A percentile compares a stretch with the other conserved stretches of the same genome.
These are phyloP conservation scores for Carollia perspicillata DNA, from an alignment of 2,113 vertebrate species.

Conservation along the genomic window DNA sequence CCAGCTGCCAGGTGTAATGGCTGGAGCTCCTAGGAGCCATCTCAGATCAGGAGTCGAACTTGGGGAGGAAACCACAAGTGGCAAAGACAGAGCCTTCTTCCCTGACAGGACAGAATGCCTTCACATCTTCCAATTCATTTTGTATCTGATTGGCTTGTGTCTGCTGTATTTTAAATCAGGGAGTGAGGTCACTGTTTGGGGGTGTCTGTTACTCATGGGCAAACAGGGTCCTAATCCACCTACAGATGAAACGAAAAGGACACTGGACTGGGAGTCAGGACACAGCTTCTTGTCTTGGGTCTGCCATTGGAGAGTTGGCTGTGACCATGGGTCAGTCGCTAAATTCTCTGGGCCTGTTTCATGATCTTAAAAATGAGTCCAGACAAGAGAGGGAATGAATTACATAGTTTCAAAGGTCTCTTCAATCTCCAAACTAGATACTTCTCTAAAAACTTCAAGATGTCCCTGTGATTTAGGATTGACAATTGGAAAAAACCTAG, in stretches of 20 bases:
- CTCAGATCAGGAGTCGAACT: background rate
- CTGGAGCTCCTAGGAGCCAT: background rate
- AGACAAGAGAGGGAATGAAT: background rate
- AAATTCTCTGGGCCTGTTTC: conserved; percentile 13
- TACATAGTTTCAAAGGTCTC: background rate
- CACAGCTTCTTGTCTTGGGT: background rate
- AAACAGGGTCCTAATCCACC: background rate
- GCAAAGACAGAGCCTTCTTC: background rate
- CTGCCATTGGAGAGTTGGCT: background rate
- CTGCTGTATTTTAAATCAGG: background rate
- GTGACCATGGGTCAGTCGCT: background rate
- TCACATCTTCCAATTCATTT: background rate
- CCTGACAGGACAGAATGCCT: background rate
- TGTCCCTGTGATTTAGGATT: background rate
- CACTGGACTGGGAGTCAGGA: background rate
- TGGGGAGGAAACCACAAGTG: background rate
- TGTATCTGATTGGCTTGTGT: background rate
- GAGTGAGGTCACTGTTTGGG: background rate
- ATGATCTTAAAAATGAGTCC: background rate
- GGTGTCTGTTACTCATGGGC: background rate
- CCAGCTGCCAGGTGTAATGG: background rate
- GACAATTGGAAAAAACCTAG: background rate
- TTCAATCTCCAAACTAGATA: background rate
- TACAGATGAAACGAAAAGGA: background rate
- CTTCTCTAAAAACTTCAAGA: background rate